Evolutionary conservation across 2,113 vertebrate species (phyloP), one percentile per base, ranked within the genome.

Genomic region (Myrmophylax atrothorax): DNA sequence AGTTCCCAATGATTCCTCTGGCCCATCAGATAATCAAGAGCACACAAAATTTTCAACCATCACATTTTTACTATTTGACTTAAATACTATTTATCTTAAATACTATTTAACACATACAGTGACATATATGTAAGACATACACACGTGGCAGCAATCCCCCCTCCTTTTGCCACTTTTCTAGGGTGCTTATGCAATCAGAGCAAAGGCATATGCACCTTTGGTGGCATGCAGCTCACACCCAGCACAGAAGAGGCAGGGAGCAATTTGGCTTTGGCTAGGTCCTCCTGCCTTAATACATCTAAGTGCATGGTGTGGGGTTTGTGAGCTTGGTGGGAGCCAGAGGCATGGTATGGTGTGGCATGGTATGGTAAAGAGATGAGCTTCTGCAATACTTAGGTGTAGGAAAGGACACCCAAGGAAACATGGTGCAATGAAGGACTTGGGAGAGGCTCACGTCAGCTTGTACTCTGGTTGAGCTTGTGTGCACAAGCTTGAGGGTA

Each of bases 121-220:
- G 56, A 59, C 29, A 18, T 2, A 2, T 16, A 50, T 5, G 3
- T 25, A 46, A n/a, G 31, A 60, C 35, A 25, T 24, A 49, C 6
- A 25, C 4, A 15, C 0, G 0, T n/a, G 33, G 29, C 55, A 85
- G 47, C 16, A 46, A 52, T 7, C 14, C 15, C 15, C 9, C 15
- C 20, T 70, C 66, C 53, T 23, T 25, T 20, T 25, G 37, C 4
- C 55, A 20, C n/a, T 60, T n/a, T 49, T 38, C 40, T 23, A 10
- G 17, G 24, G 15, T 4, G 6, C 33, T 44, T 31, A 23, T 2
- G 6, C 16, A 40, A 35, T 18, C 33, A 28, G 12, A 90, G 35
- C 58, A 83, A 76, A 55, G 42, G 10, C 18, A 5, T 10, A 8
- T 3, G 44, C 15, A 52, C 13, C 29, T 10, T 2, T 1, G 44